These are phyloP conservation scores for Aphaenogaster rudis DNA, from an alignment of 1,140 invertebrate species.

Conservation along the genomic window DNA sequence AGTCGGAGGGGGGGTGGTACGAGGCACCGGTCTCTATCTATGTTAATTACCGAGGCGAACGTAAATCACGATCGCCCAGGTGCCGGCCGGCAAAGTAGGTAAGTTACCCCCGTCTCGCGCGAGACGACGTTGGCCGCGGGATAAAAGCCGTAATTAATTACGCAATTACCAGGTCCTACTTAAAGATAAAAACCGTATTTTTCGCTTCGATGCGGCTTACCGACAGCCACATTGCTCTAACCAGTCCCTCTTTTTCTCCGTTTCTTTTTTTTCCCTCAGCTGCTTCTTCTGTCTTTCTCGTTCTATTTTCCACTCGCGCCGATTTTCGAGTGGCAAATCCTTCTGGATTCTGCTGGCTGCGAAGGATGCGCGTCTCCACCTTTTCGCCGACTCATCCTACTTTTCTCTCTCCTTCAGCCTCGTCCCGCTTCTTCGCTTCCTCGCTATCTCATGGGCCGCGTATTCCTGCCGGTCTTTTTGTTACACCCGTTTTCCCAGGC, in stretches of 20 bases:
- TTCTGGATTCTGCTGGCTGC: constrained; percentile 24
- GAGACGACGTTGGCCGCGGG: constrained; percentile 64
- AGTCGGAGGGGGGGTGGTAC: constrained; percentile 31
- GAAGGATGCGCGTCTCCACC: constrained; percentile 42
- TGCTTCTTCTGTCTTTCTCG: constrained; percentile 26
- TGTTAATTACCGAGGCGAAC: constrained; percentile 78
- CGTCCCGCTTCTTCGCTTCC: constrained; percentile 30
- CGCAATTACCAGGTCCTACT: constrained; percentile 82
- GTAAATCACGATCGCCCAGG: constrained; percentile 79
- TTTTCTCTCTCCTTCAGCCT: constrained; percentile 37
- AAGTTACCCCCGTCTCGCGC: constrained; percentile 63
- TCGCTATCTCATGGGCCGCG: constrained; percentile 58
- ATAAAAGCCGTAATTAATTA: constrained; percentile 85
- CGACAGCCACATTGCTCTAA: constrained; percentile 55
- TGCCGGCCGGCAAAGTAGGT: constrained; percentile 73
- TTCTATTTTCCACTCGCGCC: constrained; percentile 33
- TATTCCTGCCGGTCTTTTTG: constrained; percentile 75
- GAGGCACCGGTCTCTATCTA: constrained; percentile 75
- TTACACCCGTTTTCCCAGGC: constrained; percentile 76
- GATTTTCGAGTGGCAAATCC: constrained; percentile 60
- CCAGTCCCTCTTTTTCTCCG: constrained; percentile 11
- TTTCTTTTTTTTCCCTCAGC: neutral
- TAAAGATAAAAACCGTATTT: constrained; percentile 84
- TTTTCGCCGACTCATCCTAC: constrained; percentile 25
- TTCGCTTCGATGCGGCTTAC: constrained; percentile 83